Conservation (phyloP, 1,140 invertebrate species). For the Achroia grisella region DNA sequence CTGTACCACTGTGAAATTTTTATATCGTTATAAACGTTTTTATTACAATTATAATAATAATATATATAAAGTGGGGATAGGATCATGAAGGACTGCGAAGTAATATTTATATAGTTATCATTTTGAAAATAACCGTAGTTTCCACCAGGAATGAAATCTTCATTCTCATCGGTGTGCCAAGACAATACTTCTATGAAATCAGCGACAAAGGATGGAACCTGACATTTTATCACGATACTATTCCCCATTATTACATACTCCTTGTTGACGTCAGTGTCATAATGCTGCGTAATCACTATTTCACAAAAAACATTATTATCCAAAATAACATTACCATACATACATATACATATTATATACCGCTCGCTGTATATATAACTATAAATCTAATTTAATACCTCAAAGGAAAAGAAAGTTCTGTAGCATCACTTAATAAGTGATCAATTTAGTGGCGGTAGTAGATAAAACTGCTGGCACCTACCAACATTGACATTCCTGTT, state of each 20-base stretch:
- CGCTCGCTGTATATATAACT: too few relatives aligned
- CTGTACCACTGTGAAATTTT: constrained; percentile 80
- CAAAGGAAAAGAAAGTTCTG: too few relatives aligned
- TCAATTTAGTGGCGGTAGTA: too few relatives aligned
- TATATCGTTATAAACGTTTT: constrained; percentile 8
- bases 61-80: neutral
- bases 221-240: constrained; percentile 94
- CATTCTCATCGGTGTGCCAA: constrained; percentile 89
- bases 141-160: constrained; percentile 76
- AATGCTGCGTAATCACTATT: constrained; percentile 89
- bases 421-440: too few relatives aligned
- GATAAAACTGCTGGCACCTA: too few relatives aligned
- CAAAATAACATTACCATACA: too few relatives aligned
- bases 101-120: constrained; percentile 2
- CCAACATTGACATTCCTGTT: too few relatives aligned
- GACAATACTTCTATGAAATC: constrained; percentile 91
- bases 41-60: neutral
- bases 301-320: constrained; percentile 2
- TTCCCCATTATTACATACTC: constrained; percentile 95
- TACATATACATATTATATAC: too few relatives aligned
- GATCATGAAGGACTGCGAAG: constrained; percentile 1
- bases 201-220: constrained; percentile 93
- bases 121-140: constrained; percentile 76
- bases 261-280: constrained; percentile 93
- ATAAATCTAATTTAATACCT: too few relatives aligned